These are phyloP conservation scores for Cryptoprocta ferox DNA, from an alignment of 2,797 vertebrate genomes.

Conservation along the genomic window DNA sequence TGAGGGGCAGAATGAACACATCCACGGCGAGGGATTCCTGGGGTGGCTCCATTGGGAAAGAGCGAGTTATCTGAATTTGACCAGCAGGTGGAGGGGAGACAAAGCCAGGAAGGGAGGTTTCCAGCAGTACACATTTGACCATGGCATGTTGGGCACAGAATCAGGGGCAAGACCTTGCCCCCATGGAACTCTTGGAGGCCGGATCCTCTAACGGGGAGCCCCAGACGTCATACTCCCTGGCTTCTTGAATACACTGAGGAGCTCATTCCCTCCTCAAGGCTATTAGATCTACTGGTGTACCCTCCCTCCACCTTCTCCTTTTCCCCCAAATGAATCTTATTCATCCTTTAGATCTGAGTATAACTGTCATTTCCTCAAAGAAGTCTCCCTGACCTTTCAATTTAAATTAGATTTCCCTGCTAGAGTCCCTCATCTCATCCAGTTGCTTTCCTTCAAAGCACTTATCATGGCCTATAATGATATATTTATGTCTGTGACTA, in stretches of 20 bases:
- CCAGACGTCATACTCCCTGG: neutral
- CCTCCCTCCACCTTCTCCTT: neutral
- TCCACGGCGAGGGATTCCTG: no score
- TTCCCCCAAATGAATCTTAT: neutral
- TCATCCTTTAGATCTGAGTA: neutral
- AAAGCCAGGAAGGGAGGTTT: neutral
- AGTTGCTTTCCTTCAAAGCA: neutral
- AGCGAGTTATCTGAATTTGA: neutral
- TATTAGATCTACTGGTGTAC: no score
- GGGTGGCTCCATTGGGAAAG: neutral
- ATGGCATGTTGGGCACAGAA: fast-evolving
- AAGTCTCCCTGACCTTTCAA: neutral
- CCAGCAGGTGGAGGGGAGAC: neutral
- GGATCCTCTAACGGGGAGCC: no score
- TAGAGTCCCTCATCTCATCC: neutral
- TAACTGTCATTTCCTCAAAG: neutral
- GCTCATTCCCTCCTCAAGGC: neutral
- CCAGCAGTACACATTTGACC: neutral
- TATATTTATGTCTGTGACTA: neutral
- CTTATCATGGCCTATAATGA: neutral
- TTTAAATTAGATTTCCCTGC: neutral
- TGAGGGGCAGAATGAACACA: neutral
- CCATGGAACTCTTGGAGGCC: no score
- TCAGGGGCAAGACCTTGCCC: fast-evolving
- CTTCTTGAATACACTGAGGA: neutral